Percentiles rank a stretch among this genome's conserved stretches.
Evolutionary conservation across 2,797 vertebrate species (phyloP).

Genomic region (Gymnothorax javanicus): DNA sequence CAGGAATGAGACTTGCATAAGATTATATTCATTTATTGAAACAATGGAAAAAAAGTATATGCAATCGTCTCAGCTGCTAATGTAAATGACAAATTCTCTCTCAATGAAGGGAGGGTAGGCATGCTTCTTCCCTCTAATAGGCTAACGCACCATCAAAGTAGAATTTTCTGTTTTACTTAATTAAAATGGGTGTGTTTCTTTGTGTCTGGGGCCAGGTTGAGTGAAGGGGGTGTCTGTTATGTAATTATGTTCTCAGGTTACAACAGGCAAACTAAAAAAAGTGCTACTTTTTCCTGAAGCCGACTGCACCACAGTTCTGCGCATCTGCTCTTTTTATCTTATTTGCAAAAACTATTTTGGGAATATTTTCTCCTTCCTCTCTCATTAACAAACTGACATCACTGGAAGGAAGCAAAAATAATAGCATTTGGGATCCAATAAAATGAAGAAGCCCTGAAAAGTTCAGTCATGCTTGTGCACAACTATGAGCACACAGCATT

Average conservation of each 20-base stretch:
- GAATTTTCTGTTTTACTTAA: background rate
- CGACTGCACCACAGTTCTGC: slow-evolving; percentile 10
- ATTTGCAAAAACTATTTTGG: slow-evolving; percentile 58
- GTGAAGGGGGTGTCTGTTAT: background rate
- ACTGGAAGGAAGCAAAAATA: slow-evolving; percentile 66
- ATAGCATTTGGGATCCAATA: slow-evolving; percentile 65
- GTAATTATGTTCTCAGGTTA: slow-evolving; percentile 18
- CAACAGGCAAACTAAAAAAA: slow-evolving; percentile 14
- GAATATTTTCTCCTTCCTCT: slow-evolving; percentile 56
- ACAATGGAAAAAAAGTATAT: background rate
- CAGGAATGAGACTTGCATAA: background rate
- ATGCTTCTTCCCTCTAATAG: background rate
- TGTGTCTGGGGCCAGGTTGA: slow-evolving; percentile 14
- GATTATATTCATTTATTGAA: background rate
- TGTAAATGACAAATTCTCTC: background rate
- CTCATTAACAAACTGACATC: slow-evolving; percentile 67
- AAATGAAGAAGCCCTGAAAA: slow-evolving; percentile 51
- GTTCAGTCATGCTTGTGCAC: background rate
- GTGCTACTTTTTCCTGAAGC: slow-evolving; percentile 3
- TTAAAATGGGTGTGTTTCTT: background rate
- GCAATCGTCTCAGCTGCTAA: background rate
- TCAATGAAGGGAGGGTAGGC: background rate
- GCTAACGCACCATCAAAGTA: background rate
- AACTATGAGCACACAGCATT: slow-evolving; percentile 15
- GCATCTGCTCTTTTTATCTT: slow-evolving; percentile 38